These are phyloP conservation scores for Caenorhabditis brenneri DNA, from an alignment of 1,140 invertebrate genomes.

Conservation along the genomic window DNA sequence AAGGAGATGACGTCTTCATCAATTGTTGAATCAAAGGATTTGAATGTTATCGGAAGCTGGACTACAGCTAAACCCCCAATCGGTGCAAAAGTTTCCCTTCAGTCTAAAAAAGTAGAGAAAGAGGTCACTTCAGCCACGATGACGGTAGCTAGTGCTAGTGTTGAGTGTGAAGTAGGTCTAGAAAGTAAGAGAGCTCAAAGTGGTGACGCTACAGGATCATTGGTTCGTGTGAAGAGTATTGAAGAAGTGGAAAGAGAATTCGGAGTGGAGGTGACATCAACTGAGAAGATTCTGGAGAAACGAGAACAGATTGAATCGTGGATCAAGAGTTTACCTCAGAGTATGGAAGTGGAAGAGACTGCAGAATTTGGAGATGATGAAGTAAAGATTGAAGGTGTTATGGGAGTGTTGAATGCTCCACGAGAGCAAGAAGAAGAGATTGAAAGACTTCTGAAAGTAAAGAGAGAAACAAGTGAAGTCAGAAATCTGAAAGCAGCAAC, in stretches of 20 bases:
- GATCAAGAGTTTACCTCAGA: constrained; percentile 29
- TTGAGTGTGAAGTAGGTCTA: constrained; percentile 34
- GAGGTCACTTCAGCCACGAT: constrained; percentile 39
- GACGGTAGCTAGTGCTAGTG: constrained; percentile 35
- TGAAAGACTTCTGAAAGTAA: not conserved
- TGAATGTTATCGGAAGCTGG: not conserved
- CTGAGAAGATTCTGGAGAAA: not conserved
- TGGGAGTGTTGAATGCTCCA: not conserved
- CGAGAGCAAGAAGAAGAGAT: constrained; percentile 19
- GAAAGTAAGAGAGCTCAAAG: not conserved
- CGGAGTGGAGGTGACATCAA: constrained; percentile 19
- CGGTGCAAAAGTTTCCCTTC: constrained; percentile 29
- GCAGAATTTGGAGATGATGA: constrained; percentile 23
- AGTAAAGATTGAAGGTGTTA: constrained; percentile 6
- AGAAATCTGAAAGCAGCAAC: constrained; percentile 21
- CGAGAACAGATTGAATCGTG: constrained; percentile 29
- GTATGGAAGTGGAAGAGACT: not conserved
- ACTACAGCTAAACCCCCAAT: constrained; percentile 4
- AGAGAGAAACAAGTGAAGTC: constrained; percentile 5
- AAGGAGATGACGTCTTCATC: not conserved
- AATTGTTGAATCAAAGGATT: constrained; percentile 8
- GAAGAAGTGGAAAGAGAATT: constrained; percentile 39
- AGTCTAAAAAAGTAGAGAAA: constrained; percentile 24
- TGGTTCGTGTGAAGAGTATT: constrained; percentile 30
- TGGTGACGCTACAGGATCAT: constrained; percentile 23